Percentiles rank a stretch among this genome's conserved stretches.
Evolutionary conservation across 1,140 invertebrate genomes (phyloP).

Genomic region (Heliconius hewitsoni): DNA sequence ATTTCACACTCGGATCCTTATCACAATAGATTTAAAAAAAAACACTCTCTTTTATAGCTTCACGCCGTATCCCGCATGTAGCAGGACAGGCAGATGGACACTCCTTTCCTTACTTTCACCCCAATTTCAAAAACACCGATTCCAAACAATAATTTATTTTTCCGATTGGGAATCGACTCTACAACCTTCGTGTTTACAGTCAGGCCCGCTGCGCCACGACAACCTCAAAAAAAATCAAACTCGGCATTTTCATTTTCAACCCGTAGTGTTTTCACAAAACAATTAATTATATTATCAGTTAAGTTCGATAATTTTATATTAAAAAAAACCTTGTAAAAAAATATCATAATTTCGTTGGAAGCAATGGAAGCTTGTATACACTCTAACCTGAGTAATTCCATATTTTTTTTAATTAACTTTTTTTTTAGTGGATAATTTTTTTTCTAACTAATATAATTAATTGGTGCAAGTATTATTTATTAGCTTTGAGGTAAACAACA

Average conservation of each 20-base stretch:
- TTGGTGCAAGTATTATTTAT: neutral
- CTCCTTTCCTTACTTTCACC: too few species aligned
- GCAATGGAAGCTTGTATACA: neutral
- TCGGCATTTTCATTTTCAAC: neutral
- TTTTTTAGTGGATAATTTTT: too few species aligned
- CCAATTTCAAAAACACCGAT: too few species aligned
- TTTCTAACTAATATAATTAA: neutral
- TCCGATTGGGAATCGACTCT: too few species aligned
- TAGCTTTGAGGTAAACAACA: neutral
- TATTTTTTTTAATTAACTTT: neutral
- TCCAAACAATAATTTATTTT: neutral
- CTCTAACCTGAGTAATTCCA: neutral
- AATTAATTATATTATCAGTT: neutral
- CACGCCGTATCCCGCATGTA: too few species aligned
- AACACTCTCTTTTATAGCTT: neutral
- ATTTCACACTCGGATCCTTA: neutral
- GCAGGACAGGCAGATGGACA: too few species aligned
- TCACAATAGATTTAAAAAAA: neutral
- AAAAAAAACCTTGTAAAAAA: too few species aligned
- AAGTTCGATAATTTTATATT: too few species aligned
- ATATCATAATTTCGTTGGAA: neutral
- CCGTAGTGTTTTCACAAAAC: neutral
- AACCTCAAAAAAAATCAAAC: neutral
- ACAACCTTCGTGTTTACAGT: too few species aligned
- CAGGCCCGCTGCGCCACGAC: too few species aligned